Percentiles rank a stretch among this genome's conserved stretches.
phyloP scores from a whole-genome alignment of 2,888 invertebrate genomes.

The Andrena praecox region DNA sequence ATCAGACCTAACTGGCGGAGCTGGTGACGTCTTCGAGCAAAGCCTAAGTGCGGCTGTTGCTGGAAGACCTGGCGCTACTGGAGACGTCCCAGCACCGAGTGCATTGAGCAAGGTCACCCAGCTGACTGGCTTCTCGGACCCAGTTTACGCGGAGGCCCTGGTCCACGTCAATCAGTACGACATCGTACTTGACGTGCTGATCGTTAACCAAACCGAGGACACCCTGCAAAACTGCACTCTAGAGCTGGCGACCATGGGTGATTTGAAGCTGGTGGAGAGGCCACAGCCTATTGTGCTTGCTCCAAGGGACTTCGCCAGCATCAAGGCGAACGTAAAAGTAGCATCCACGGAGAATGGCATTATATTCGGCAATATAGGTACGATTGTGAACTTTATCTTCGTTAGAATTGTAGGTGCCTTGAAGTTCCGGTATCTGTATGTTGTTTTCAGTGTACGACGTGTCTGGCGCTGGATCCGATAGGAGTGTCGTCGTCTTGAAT shows the following conservation, averaged over 20 bases:
- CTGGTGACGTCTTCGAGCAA: conserved; percentile 96
- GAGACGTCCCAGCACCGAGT: conserved; percentile 87
- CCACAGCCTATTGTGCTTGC: conserved; percentile 98
- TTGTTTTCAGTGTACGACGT: conserved; percentile 94
- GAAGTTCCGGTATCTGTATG: background rate
- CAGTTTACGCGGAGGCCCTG: conserved; percentile 99
- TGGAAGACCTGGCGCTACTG: conserved; percentile 86
- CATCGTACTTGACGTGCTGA: conserved; percentile 98
- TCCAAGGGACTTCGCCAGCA: conserved; percentile 98
- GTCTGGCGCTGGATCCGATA: conserved; percentile 95
- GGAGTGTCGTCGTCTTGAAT: conserved; percentile 98
- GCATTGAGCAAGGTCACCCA: conserved; percentile 94
- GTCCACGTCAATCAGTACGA: conserved; percentile 99
- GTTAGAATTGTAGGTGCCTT: background rate
- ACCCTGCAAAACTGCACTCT: conserved; percentile 99
- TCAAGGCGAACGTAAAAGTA: conserved; percentile 99
- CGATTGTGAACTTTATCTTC: background rate
- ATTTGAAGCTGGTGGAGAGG: conserved; percentile 98
- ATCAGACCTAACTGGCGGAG: conserved; percentile 87
- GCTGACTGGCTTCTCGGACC: conserved; percentile 99
- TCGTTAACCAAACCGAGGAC: conserved; percentile 99
- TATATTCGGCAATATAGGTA: conserved; percentile 99
- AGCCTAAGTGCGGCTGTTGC: conserved; percentile 96
- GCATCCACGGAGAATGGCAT: conserved; percentile 99
- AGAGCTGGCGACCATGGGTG: conserved; percentile 98